phyloP scores from a whole-genome alignment of 2,113 vertebrate genomes.

The Cavia aperea region DNA sequence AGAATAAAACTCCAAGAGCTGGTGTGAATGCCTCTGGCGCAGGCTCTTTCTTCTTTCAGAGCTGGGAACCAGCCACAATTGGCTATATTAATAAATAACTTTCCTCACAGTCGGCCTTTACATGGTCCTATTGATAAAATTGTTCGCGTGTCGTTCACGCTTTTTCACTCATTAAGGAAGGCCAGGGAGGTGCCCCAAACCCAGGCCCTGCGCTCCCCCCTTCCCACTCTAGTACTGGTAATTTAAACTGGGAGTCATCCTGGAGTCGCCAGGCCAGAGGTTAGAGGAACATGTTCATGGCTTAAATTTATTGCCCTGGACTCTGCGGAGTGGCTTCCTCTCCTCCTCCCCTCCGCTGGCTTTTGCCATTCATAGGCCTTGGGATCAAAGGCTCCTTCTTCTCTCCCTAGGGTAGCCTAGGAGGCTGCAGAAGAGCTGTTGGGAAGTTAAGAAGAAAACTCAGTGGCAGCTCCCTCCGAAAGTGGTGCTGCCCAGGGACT shows the following conservation, averaged over 20 bases:
- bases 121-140: slow-evolving; percentile 92
- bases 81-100: slow-evolving; percentile 97
- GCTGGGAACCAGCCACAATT: slow-evolving; percentile 93
- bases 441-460: not conserved
- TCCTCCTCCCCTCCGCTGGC: slow-evolving; percentile 60
- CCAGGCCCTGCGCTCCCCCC: slow-evolving; percentile 75
- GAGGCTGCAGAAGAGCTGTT: not conserved
- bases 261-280: slow-evolving; percentile 85
- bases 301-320: slow-evolving; percentile 85
- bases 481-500: not conserved
- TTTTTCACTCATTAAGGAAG: slow-evolving; percentile 86
- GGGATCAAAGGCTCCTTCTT: slow-evolving; percentile 77
- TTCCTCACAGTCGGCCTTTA: slow-evolving; percentile 89
- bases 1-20: slow-evolving; percentile 85
- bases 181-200: slow-evolving; percentile 76
- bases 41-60: slow-evolving; percentile 81
- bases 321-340: slow-evolving; percentile 76
- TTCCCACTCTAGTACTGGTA: slow-evolving; percentile 70
- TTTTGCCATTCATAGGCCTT: slow-evolving; percentile 72
- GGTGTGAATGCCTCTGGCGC: slow-evolving; percentile 85
- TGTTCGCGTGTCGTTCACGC: slow-evolving; percentile 97
- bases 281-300: slow-evolving; percentile 87
- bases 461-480: not conserved
- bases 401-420: not conserved
- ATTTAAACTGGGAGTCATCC: slow-evolving; percentile 79